Evolutionary conservation across 2,113 vertebrate genomes (phyloP), one percentile per base, ranked within the genome.

Genomic region (Myotis yumanensis): DNA sequence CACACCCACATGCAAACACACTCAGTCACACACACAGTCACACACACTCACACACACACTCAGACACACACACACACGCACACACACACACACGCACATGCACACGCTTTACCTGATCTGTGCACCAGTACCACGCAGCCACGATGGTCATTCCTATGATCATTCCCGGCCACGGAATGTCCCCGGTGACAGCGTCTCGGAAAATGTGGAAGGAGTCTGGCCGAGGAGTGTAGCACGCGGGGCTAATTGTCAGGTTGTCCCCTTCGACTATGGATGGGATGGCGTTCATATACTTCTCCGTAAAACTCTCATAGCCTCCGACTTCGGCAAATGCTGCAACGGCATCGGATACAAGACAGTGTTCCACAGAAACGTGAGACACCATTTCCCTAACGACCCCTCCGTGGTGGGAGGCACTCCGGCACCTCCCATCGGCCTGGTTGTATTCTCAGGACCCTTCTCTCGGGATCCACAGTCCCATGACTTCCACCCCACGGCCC

Each of bases 71-170:
- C 14, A 0, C 46, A 46, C 46, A 11, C 10, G 10, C 11, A 46
- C 46, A 15, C 52, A 20, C 52, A 54, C 52, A 54, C 48, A 51
- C 48, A 15, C 12, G 11, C 48, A 51, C 48, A 51, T 15, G 14
- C 48, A 51, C 48, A 40, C 25, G 51, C 14, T 0, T 96, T 97
- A 99, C 99, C 99, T 99, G 99, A 72, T 99, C 99, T 0, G 99
- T 99, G 97, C 99, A 99, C 99, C 99, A 99, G 97, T 99, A 99
- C 99, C 99, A 99, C 66, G 95, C 4, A 25, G 98, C 98, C 68
- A 99, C 66, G 93, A 99, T 98, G 73, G 98, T 98, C 62, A 99
- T 97, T 69, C 99, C 99, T 35, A 99, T 99, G 81, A 98, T 0
- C 0, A 99, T 95, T 48, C 99, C 99, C 0, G 99, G 99, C 99